A percentile compares a stretch with the other conserved stretches of the same genome.
phyloP scores from a whole-genome alignment of 2,888 invertebrate genomes.

The Lamellibrachia satsuma region DNA sequence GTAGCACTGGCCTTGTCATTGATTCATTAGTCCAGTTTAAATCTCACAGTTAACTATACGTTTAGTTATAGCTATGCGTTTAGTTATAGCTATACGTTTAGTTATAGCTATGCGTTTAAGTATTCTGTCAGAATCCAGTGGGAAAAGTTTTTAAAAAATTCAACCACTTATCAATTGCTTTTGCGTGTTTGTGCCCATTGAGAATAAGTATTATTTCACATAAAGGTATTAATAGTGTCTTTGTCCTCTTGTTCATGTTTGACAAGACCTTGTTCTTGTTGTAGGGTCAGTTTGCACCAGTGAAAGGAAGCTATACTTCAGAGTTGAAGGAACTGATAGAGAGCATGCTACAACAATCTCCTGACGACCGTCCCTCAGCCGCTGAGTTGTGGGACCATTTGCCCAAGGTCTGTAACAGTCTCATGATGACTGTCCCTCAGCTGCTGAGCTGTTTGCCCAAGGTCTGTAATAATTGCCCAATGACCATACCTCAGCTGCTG shows the following conservation, averaged over 20 bases:
- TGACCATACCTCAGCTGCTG: neutral
- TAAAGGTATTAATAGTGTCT: too few species aligned
- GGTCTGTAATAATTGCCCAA: neutral
- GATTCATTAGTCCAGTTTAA: neutral
- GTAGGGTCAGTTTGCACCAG: slow-evolving; percentile 75
- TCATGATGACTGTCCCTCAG: neutral
- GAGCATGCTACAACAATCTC: slow-evolving; percentile 74
- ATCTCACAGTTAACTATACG: neutral
- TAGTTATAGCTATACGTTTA: neutral
- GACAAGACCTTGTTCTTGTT: neutral
- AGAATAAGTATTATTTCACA: too few species aligned
- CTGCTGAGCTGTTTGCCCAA: neutral
- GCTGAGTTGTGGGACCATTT: slow-evolving; percentile 70
- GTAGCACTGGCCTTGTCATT: neutral
- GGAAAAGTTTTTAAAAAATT: too few species aligned
- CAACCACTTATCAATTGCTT: too few species aligned
- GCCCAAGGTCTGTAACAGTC: slow-evolving; percentile 52
- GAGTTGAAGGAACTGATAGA: slow-evolving; percentile 73
- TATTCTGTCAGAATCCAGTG: too few species aligned
- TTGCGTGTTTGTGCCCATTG: neutral
- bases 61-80: neutral
- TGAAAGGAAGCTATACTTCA: slow-evolving; percentile 74
- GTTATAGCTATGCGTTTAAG: neutral
- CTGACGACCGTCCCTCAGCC: slow-evolving; percentile 73
- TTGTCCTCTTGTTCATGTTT: neutral